A percentile compares a stretch with the other conserved stretches of the same genome.
Conservation (phyloP, 2,113 vertebrate genomes). For the Platysternon megacephalum region DNA sequence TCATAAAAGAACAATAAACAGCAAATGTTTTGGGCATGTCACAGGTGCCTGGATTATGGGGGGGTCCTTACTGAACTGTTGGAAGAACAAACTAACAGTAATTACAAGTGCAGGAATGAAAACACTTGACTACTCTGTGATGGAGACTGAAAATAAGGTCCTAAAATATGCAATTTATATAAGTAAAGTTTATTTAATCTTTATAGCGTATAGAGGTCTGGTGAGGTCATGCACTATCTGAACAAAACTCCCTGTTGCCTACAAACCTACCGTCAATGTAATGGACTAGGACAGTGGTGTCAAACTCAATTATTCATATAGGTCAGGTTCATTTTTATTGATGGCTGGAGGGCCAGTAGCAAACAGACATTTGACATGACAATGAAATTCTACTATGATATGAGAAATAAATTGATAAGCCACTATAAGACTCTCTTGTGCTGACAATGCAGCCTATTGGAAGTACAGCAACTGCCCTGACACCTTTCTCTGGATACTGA, state of each 20-base stretch:
- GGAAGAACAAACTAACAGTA: neutral
- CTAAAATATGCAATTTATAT: accelerated
- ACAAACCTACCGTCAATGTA: slow-evolving; percentile 29
- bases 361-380: slow-evolving; percentile 17
- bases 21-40: neutral
- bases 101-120: neutral
- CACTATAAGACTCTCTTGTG: neutral
- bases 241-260: neutral
- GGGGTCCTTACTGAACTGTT: neutral
- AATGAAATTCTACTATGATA: slow-evolving; percentile 40
- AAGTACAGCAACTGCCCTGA: neutral
- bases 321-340: slow-evolving; percentile 28
- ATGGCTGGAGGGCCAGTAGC: neutral
- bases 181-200: neutral
- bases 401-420: slow-evolving; percentile 12
- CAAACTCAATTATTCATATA: slow-evolving; percentile 57
- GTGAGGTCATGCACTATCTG: neutral
- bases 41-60: neutral
- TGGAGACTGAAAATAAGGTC: neutral
- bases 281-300: slow-evolving; percentile 44
- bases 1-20: neutral
- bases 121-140: neutral
- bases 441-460: neutral
- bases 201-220: neutral
- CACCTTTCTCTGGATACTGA: neutral